phyloP scores from a whole-genome alignment of 2,113 vertebrate species.

The Callipepla squamata region DNA sequence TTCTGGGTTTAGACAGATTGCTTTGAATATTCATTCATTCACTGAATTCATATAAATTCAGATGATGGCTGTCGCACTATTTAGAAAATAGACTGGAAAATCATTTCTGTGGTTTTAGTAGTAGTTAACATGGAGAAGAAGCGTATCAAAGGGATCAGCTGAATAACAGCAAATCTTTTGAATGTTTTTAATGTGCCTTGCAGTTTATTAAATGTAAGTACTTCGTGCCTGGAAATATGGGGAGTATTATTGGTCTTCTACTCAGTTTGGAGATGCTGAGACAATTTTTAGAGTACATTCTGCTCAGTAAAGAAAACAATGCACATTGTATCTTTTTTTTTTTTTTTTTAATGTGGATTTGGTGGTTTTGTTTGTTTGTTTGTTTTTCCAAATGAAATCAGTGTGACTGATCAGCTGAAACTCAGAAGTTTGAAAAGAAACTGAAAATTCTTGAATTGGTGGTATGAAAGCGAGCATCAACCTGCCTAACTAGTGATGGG shows the following conservation, averaged over 20 bases:
- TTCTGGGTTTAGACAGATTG: not conserved
- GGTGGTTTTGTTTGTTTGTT: not conserved
- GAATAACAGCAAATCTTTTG: not conserved
- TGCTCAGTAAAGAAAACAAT: not conserved
- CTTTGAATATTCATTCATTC: conserved; percentile 10
- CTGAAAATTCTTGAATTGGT: not conserved
- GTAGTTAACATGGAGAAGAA: not conserved
- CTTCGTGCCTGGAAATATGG: not conserved
- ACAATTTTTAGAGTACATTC: not conserved
- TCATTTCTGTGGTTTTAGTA: not conserved
- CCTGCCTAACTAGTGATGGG: not conserved
- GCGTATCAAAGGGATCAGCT: not conserved
- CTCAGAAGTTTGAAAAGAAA: not conserved
- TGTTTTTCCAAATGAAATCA: not conserved
- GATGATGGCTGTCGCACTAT: not conserved
- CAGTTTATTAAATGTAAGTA: not conserved
- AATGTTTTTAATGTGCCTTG: not conserved
- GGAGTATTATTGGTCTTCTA: not conserved
- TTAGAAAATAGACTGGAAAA: not conserved
- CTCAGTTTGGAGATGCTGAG: not conserved
- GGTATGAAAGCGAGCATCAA: not conserved
- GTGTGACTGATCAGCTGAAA: not conserved
- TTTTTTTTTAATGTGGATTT: not conserved
- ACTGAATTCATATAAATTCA: not conserved
- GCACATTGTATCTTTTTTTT: not conserved